These are phyloP conservation scores for Drosophila subquinaria DNA, from an alignment of 2,888 invertebrate species.

Conservation along the genomic window DNA sequence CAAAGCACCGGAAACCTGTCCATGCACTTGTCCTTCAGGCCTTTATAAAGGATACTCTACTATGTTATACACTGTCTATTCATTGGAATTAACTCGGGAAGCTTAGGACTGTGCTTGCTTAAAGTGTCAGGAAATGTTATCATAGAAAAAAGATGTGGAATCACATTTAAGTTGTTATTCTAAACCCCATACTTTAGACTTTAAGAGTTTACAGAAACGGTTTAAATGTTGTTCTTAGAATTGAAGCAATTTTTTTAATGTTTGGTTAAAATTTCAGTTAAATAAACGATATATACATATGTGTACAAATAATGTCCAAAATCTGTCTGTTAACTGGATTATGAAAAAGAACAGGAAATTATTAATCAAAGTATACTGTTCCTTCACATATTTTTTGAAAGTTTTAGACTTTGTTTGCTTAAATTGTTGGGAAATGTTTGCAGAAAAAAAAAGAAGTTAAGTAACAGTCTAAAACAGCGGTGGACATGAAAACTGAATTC, in stretches of 20 bases:
- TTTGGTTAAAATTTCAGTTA: no score
- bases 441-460: neutral
- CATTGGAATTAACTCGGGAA: slow-evolving; percentile 13
- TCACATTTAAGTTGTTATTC: neutral
- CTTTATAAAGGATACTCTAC: slow-evolving; percentile 2
- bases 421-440: neutral
- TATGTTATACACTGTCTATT: slow-evolving; percentile 1
- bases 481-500: no score
- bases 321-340: no score
- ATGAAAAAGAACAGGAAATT: no score
- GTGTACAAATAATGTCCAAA: no score
- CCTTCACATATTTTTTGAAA: neutral
- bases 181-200: neutral
- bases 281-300: no score
- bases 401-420: neutral
- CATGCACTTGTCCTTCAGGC: slow-evolving; percentile 22
- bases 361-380: neutral
- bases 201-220: neutral
- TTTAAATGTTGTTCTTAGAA: neutral
- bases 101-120: neutral
- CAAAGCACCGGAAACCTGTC: slow-evolving; percentile 50
- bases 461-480: no score
- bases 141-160: neutral
- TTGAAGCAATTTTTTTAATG: no score
- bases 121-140: slow-evolving; percentile 6